These are phyloP conservation scores for Labroides dimidiatus DNA, from an alignment of 2,797 vertebrate genomes.

Conservation along the genomic window DNA sequence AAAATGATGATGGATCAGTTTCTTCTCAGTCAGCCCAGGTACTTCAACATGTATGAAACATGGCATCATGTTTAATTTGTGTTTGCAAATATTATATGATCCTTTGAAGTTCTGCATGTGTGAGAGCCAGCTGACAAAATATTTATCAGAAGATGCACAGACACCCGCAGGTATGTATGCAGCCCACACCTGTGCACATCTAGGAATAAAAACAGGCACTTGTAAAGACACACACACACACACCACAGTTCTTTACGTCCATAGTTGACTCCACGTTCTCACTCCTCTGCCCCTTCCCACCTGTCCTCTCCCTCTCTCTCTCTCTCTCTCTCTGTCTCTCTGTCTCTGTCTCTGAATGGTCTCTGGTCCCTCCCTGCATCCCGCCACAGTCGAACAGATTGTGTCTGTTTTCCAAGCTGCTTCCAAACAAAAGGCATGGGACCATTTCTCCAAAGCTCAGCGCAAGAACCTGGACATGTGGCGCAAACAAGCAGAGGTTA, in stretches of 20 bases:
- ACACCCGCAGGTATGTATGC: conserved; percentile 68
- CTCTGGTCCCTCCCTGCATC: conserved; percentile 77
- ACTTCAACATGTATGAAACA: conserved; percentile 14
- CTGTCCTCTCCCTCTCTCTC: conserved; percentile 80
- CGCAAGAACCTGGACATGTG: conserved; percentile 99
- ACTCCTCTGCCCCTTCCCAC: conserved; percentile 91
- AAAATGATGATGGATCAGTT: no score
- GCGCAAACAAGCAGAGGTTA: conserved; percentile 99
- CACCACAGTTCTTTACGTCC: conserved; percentile 75
- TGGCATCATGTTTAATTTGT: background rate
- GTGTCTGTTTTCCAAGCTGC: conserved; percentile 99
- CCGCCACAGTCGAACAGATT: conserved; percentile 98
- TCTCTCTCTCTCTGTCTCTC: conserved; percentile 75
- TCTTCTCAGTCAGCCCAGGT: no score
- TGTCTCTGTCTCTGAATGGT: conserved; percentile 79
- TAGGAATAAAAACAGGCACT: conserved; percentile 11
- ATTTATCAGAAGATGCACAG: conserved; percentile 46
- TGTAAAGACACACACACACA: conserved; percentile 19
- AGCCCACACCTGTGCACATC: conserved; percentile 38
- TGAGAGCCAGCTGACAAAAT: conserved; percentile 41
- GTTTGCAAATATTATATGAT: conserved; percentile 15
- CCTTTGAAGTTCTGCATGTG: conserved; percentile 28
- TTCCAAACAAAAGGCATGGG: conserved; percentile 99
- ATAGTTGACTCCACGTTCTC: conserved; percentile 91
- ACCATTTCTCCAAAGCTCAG: conserved; percentile 99